These are phyloP conservation scores for Pseudeuparius sepicola DNA, from an alignment of 2,888 invertebrate genomes.

Conservation along the genomic window DNA sequence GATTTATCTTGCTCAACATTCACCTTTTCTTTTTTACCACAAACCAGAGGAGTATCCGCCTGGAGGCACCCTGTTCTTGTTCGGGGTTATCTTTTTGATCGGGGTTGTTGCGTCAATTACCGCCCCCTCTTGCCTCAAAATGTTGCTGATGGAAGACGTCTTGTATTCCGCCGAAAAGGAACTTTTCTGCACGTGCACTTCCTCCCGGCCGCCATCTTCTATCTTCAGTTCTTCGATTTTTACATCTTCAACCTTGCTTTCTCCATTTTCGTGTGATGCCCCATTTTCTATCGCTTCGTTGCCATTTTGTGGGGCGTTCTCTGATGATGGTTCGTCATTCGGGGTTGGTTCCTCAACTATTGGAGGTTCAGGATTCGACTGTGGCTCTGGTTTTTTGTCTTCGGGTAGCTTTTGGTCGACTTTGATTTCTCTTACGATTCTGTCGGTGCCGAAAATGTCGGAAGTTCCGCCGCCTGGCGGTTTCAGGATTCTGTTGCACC, in stretches of 20 bases:
- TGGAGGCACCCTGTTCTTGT: slow-evolving; percentile 21
- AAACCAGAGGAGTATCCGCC: slow-evolving; percentile 26
- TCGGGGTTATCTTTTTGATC: slow-evolving; percentile 13
- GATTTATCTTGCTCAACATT: too few species aligned
- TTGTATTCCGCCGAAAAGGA: not conserved
- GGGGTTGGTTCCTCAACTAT: not conserved
- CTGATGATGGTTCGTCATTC: too few species aligned
- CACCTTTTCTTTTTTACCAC: too few species aligned
- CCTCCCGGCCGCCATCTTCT: slow-evolving; percentile 6
- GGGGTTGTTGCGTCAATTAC: slow-evolving; percentile 11
- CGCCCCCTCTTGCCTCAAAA: slow-evolving; percentile 20
- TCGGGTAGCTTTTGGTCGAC: slow-evolving; percentile 5
- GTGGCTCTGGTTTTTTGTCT: not conserved
- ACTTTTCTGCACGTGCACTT: slow-evolving; percentile 3
- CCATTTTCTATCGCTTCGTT: not conserved
- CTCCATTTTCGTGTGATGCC: slow-evolving; percentile 5
- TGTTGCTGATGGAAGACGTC: slow-evolving; percentile 18
- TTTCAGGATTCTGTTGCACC: slow-evolving; percentile 24
- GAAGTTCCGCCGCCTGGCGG: slow-evolving; percentile 27
- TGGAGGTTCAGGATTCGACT: not conserved
- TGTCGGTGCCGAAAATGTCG: slow-evolving; percentile 22
- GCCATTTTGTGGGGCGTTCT: slow-evolving; percentile 5
- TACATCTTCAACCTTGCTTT: slow-evolving; percentile 8
- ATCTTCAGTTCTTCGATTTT: slow-evolving; percentile 12
- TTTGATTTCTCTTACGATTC: slow-evolving; percentile 4